Evolutionary conservation across 2,113 vertebrate species (phyloP), one percentile per base, ranked within the genome.

Genomic region (Ceyx cyanopectus): DNA sequence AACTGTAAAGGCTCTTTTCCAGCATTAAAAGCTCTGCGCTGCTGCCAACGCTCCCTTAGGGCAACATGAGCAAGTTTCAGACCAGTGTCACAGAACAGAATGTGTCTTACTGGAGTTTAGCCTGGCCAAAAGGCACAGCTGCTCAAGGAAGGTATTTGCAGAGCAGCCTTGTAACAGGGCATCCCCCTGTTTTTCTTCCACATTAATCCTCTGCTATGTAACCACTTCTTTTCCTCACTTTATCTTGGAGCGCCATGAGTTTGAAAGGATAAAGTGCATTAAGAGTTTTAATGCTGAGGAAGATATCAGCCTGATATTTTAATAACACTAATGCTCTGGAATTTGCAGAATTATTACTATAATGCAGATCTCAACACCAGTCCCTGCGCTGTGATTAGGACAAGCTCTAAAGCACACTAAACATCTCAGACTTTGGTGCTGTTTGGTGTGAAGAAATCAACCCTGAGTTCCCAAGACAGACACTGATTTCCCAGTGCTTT

Each of bases 231-330:
- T 46, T 20, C 24, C 61, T 30, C 1, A 20, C 72, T 87, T 93
- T 82, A 93, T 45, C 43, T 73, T 80, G 60, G 54, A 95, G 80
- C 73, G 66, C 79, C 72, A 26, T 1, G 90, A 94, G 75, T 95
- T 88, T 85, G 85, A 95, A 97, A 94, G 92, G 88, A 96, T 96
- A 76, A 96, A 94, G 72, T 73, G 80, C 90, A 88, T 96, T 96
- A 96, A 89, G 92, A 86, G 89, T 93, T 93, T 93, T 94, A 97
- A 96, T n/a, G 81, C 87, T 45, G 90, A 87, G 92, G 84, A 96
- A 97, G 94, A 87, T 72, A 97, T 75, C 96, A 85, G 90, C 82
- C 91, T 79, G 95, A 96, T 93, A 87, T 95, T 95, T 91, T 94
- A 95, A 96, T 85, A 94, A 94, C 93, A 67, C 82, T 89, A 96